These are phyloP conservation scores for Drepana falcataria DNA, from an alignment of 2,888 invertebrate species.

Conservation along the genomic window DNA sequence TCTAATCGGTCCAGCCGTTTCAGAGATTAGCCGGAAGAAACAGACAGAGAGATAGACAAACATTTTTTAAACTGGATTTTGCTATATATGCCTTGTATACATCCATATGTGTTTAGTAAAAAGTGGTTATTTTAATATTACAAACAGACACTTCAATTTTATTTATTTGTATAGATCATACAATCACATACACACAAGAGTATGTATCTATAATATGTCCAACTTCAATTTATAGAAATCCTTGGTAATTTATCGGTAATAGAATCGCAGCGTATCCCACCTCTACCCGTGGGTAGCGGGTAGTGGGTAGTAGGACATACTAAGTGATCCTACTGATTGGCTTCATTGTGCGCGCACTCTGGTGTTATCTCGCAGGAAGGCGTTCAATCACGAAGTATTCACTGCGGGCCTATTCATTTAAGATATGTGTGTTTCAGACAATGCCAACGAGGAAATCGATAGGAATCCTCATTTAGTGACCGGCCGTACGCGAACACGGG, in stretches of 20 bases:
- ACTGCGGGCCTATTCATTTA: slow-evolving; percentile 27
- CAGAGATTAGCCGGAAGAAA: too few relatives aligned
- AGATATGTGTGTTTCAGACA: slow-evolving; percentile 4
- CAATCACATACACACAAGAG: too few relatives aligned
- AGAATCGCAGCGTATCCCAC: slow-evolving; percentile 8
- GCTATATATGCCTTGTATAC: too few relatives aligned
- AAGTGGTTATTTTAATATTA: too few relatives aligned
- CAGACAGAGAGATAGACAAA: too few relatives aligned
- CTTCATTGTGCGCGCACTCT: slow-evolving; percentile 47
- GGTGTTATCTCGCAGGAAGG: slow-evolving; percentile 35
- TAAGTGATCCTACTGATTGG: slow-evolving; percentile 53
- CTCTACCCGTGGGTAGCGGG: slow-evolving; percentile 9
- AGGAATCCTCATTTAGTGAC: background rate
- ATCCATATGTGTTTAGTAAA: too few relatives aligned
- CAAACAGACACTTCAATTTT: too few relatives aligned
- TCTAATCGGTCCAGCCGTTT: too few relatives aligned
- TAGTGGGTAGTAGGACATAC: slow-evolving; percentile 27
- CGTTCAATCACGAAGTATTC: slow-evolving; percentile 54
- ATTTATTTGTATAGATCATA: too few relatives aligned
- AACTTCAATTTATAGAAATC: background rate
- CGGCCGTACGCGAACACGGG: background rate
- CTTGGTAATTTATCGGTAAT: background rate
- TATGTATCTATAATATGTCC: too few relatives aligned
- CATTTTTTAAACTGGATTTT: too few relatives aligned
- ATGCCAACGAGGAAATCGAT: slow-evolving; percentile 4